Evolutionary conservation across 2,888 invertebrate species (phyloP).

Genomic region (Tetramorium bicarinatum): DNA sequence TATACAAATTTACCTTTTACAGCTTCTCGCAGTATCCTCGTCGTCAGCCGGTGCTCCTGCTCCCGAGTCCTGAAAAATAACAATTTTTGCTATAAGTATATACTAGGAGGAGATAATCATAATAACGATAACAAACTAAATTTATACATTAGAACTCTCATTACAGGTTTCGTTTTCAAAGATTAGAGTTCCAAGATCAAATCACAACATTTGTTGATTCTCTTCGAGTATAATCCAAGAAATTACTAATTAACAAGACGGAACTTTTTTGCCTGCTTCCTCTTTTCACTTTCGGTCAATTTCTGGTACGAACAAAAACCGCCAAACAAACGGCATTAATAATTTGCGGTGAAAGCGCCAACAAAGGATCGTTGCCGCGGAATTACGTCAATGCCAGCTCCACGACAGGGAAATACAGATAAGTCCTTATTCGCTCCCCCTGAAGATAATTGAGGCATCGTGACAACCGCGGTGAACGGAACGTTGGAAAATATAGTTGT

Average conservation of each 20-base stretch:
- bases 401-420: conserved; percentile 62
- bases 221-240: background rate
- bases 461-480: conserved; percentile 55
- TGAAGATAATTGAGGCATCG: conserved; percentile 67
- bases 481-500: conserved; percentile 48
- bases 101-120: background rate
- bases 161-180: background rate
- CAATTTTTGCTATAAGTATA: background rate
- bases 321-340: conserved; percentile 23
- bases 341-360: conserved; percentile 56
- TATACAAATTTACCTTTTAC: conserved; percentile 86
- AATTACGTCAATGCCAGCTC: conserved; percentile 67
- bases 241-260: conserved; percentile 33
- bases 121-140: background rate
- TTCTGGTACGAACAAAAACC: conserved; percentile 17
- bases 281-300: conserved; percentile 20
- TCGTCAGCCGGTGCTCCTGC: conserved; percentile 87
- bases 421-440: conserved; percentile 27
- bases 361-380: conserved; percentile 2
- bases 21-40: conserved; percentile 87
- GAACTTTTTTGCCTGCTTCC: conserved; percentile 2
- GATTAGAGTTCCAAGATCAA: background rate
- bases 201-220: background rate
- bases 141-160: background rate
- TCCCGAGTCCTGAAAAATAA: conserved; percentile 87